Base-by-base conservation (phyloP, 2,797 vertebrate genomes). In the Pogonophryne albipinna region DNA sequence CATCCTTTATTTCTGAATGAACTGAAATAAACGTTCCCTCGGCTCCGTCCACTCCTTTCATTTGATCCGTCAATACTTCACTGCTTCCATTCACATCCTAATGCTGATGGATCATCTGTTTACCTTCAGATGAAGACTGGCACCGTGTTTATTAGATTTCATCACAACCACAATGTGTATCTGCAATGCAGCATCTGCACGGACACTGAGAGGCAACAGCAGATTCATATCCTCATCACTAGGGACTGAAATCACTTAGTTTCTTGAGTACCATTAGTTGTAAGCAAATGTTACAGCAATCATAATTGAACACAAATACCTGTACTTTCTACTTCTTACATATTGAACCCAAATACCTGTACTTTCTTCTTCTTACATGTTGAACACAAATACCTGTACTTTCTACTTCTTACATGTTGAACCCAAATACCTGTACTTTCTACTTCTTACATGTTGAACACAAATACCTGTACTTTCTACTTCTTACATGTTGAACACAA, bases 101-200 rank as follows among this genome's bases (percentile, higher is more conserved):
- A 76, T 71, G 79, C 20, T 0, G 7, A 62, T 13, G 52, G 57
- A 23, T 87, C 83, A 91, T 88, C 69, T 71, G 19, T 84, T 91
- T 88, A 85, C 41, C 66, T 59, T 7, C 8, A 63, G 51, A 85
- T 83, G 58, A 73, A 75, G 69, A 78, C 31, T n/a, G 5, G 71
- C 49, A 53, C 42, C 44, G 57, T 77, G 49, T 74, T 85, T 76
- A 85, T 81, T 56, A 83, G 71, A 66, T 83, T 78, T 58, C 31
- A 13, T 68, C 66, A 70, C 60, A 42, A 31, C 41, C 27, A 66
- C 13, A 82, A 61, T 38, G 8, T 59, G 58, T 27, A 14, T 38
- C 12, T 41, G 10, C 51, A 51, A 19, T 20, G 19, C 31, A 71
- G 59, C 82, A 74, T 75, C 84, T 90, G 84, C 42, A 63, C 44